phyloP scores from a whole-genome alignment of 1,140 invertebrate species.

The Popillia japonica region DNA sequence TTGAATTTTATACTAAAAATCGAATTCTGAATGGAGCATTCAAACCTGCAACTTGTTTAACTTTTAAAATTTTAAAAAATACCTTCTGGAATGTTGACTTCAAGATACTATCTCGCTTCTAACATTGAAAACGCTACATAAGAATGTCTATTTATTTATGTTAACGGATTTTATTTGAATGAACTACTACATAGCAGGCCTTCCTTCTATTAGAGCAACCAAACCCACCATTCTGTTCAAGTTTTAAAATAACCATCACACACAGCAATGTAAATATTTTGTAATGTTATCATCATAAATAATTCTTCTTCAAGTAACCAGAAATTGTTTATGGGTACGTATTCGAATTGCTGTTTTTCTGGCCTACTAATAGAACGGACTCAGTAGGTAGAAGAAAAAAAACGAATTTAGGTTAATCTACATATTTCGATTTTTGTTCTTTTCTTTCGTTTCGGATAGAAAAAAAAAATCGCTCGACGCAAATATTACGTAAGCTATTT shows the following conservation, averaged over 20 bases:
- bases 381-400: background rate
- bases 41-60: too few relatives aligned
- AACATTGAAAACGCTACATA: background rate
- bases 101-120: background rate
- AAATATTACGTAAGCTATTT: too few relatives aligned
- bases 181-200: background rate
- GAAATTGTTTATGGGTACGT: background rate
- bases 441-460: background rate
- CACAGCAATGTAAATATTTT: background rate
- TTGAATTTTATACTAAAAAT: too few relatives aligned
- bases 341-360: background rate
- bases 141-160: background rate
- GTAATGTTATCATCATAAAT: slow-evolving; percentile 15
- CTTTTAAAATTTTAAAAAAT: background rate
- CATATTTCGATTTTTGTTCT: background rate
- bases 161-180: background rate
- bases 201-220: background rate
- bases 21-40: too few relatives aligned
- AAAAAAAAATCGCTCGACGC: too few relatives aligned
- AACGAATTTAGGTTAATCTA: background rate
- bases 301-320: background rate
- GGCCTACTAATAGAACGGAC: background rate
- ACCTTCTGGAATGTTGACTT: background rate
- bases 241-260: slow-evolving; percentile 12
- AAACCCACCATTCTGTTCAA: background rate